Conservation (phyloP, 2,888 invertebrate species). For the Hirtodrosophila alboralis region DNA sequence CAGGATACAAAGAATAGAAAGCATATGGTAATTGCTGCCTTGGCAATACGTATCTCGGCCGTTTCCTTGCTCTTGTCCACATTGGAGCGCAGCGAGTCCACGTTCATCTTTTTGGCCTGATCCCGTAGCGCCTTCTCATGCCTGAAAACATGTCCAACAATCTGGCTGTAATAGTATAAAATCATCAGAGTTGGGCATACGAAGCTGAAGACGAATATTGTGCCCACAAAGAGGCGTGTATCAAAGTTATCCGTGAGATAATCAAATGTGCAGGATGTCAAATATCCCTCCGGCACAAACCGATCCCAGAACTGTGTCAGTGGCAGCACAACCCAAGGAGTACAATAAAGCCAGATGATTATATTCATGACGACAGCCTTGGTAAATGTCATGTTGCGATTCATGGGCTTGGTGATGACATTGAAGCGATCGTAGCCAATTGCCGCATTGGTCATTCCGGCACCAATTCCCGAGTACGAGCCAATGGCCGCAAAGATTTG, state of each 20-base stretch:
- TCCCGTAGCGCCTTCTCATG: conserved; percentile 93
- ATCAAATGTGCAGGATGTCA: conserved; percentile 93
- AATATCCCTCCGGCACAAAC: conserved; percentile 93
- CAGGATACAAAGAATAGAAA: conserved; percentile 94
- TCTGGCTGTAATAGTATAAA: conserved; percentile 92
- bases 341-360: conserved; percentile 90
- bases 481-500: conserved; percentile 91
- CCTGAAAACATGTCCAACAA: conserved; percentile 91
- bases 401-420: conserved; percentile 92
- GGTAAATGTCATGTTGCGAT: conserved; percentile 90
- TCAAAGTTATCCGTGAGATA: conserved; percentile 91
- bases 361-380: conserved; percentile 90
- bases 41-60: conserved; percentile 93
- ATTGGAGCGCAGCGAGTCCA: conserved; percentile 90
- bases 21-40: conserved; percentile 93
- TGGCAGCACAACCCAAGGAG: conserved; percentile 92
- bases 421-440: conserved; percentile 92
- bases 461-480: conserved; percentile 91
- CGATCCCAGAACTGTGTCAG: conserved; percentile 92
- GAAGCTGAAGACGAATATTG: conserved; percentile 91
- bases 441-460: conserved; percentile 91
- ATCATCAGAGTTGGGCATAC: conserved; percentile 90
- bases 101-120: conserved; percentile 95
- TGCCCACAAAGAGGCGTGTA: conserved; percentile 90
- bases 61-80: conserved; percentile 88